Base-by-base conservation (phyloP, 37 sponge, comb jelly and placozoan genomes). In the Chondrilla cf. caribensis region DNA sequence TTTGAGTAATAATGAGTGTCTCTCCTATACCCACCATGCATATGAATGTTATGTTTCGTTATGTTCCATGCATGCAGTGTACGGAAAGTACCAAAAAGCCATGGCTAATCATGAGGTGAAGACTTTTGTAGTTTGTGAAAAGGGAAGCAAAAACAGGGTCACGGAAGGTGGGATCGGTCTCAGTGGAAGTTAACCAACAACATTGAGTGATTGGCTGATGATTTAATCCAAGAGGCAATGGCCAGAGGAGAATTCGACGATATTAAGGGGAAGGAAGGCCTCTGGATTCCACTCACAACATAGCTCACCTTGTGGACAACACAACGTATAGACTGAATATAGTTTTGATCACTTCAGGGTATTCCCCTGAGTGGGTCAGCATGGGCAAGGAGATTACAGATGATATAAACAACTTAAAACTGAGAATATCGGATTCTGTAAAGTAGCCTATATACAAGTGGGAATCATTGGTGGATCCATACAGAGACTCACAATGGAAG, bases 261-360 rank as follows among this genome's bases (percentile, higher is more conserved):
- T 32, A 3, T 80, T 60, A 80, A 80, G 59, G 81, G 81, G 54
- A 31, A 80, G n/a, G n/a, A n/a, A n/a, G n/a, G 22, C 81, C 81
- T 19, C 59, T 80, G 31, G 59, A 80, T 15, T 33, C n/a, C 37
- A 3, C 64, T 5, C 43, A 38, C 11, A 8, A 4, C 37, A 28
- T 62, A 7, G 58, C 43, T 32, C 81, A 58, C 7, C 37, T 54
- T 38, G 37, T 59, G 4, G 81, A 80, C 55, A 80, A 37, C 15
- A 38, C 36, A n/a, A 80, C 81, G 7, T 37, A 58, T 15, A 58
- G 59, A 28, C 55, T 80, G 38, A 80, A 80, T 24, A 33, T 58
- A 4, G 58, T 80, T 24, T 58, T 80, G 59, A 59, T 59, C 32
- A 80, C 43, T 24, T 80, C 81, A 35, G 81, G 81, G 64, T 60